Evolutionary conservation across 2,888 invertebrate genomes (phyloP), one percentile per base, ranked within the genome.

Genomic region (Rhagium mordax): DNA sequence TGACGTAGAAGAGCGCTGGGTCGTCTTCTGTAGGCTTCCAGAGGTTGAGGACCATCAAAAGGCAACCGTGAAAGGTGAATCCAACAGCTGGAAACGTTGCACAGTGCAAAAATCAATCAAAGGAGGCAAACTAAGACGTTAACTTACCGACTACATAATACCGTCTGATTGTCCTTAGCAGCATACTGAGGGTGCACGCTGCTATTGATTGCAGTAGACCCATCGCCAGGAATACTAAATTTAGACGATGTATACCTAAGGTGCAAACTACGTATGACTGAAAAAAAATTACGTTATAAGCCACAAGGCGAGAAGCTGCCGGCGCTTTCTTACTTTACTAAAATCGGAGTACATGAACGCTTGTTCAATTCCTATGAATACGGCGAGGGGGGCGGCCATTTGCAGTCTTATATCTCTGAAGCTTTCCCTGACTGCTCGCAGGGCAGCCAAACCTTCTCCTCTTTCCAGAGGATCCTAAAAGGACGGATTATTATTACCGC

Each of bases 201-300:
- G 95, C 95, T 0, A 95, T 89, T 1, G 92, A 91, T 85, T 95
- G 94, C 77, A 95, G 89, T 13, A 93, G 88, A 0, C 95, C 95
- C 84, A 94, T 92, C 62, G 94, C 93, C 48, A 94, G 89, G 48
- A 95, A 90, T 5, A 94, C 94, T 4, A 94, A 89, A 84, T 94
- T 93, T 0, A 95, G 91, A 82, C 93, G 92, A 77, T 92, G 91
- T 82, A 94, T 92, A 2, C 95, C 95, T 79, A 95, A 89, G 2
- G 95, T 94, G 85, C 95, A 96, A 1, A 94, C 93, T 15, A 95
- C 94, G 84, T 95, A 96, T 82, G 94, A 95, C 95, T 95, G 86
- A 10, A 87, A 86, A 74, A 27, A 65, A 33, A 60, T 2, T 13
- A 64, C 10, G 4, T 13, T 16, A 61, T 16, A 61, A 13, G 18